Base-by-base conservation (phyloP, 2,888 invertebrate genomes). In the Ornithoptera alexandrae region DNA sequence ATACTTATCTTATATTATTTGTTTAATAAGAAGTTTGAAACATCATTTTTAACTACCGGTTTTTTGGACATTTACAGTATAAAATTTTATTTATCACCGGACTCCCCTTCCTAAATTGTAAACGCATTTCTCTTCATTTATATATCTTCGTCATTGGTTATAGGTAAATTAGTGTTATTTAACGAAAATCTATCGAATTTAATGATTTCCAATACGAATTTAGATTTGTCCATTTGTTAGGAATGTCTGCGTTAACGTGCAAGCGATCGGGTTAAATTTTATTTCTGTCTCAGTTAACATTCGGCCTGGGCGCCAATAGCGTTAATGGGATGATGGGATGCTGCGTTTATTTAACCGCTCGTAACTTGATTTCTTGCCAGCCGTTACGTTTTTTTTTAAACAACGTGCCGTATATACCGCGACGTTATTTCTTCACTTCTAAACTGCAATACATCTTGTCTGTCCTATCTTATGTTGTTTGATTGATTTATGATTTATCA, bases 281-380 rank as follows among this genome's bases (percentile, higher is more conserved):
- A 91, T 91, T 92, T 90, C 84, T 87, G 88, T 84, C 84, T 79
- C 80, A 76, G 83, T 84, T 82, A 81, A 83, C 81, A 81, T 78
- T 82, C 82, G 81, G 79, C 78, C 80, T 79, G 78, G 81, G 80
- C 83, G 76, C 81, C 83, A 83, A 88, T 87, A 81, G 84, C 82
- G 81, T 87, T 88, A 88, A 90, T 88, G 87, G 85, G 82, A 83
- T 84, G 83, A 90, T 88, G 87, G 85, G 81, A 83, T 84, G 83
- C 85, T 82, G 80, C 82, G 87, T 90, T 90, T 91, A 90, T 91
- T 90, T 91, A 88, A 90, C 86, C 85, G 89, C 84, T 90, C 88
- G 89, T 90, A 89, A 92, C 85, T 84, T 79, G 81, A 75, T 79
- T 84, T 80, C 86, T 89, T 85, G 88, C 83, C 84, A 85, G 81